A percentile compares a stretch with the other conserved stretches of the same genome.
These are phyloP conservation scores for Tenualosa thibaudeaui DNA, from an alignment of 2,797 vertebrate species.

Conservation along the genomic window DNA sequence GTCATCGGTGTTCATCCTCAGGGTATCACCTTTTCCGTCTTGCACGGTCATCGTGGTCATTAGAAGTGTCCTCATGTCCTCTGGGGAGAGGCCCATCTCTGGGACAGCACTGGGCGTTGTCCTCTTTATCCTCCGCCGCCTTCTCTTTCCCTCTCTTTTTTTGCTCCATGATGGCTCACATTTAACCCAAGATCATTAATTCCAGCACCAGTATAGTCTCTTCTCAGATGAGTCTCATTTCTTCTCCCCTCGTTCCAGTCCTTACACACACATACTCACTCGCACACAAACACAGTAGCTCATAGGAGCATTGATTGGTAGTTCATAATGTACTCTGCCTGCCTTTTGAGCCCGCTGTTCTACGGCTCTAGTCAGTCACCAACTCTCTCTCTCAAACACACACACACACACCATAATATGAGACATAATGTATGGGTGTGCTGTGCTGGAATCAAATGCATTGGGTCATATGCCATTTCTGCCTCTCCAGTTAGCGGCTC, in stretches of 20 bases:
- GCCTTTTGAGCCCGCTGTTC: background rate
- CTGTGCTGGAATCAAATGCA: background rate
- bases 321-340: background rate
- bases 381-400: too few relatives aligned
- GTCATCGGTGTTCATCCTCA: background rate
- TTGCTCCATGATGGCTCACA: background rate
- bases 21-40: background rate
- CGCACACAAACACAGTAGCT: background rate
- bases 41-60: too few relatives aligned
- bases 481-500: background rate
- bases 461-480: background rate
- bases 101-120: background rate
- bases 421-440: background rate
- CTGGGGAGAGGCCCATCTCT: too few relatives aligned
- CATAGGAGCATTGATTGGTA: background rate
- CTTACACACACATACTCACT: too few relatives aligned
- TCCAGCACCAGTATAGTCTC: background rate
- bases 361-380: too few relatives aligned
- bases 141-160: background rate
- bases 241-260: too few relatives aligned
- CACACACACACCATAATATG: background rate
- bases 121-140: background rate
- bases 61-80: too few relatives aligned
- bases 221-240: background rate
- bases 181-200: background rate